Base-by-base conservation (phyloP, 1,140 invertebrate genomes). In the Drosophila virilis region DNA sequence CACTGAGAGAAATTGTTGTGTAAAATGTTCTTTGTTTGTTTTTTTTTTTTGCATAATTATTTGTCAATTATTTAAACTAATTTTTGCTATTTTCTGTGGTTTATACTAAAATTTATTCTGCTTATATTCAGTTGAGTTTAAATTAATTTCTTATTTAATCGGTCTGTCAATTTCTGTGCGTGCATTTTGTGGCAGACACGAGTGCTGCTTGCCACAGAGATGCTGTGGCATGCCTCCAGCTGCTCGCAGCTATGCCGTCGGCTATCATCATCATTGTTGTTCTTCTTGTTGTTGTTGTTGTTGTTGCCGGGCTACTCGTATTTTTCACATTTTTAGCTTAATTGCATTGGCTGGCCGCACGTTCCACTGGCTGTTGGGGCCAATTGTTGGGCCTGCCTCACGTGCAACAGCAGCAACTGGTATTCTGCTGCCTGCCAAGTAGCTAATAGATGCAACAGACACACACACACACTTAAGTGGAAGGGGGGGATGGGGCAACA, bases 321-420 rank as follows among this genome's bases (percentile, higher is more conserved):
- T 82, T 88, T 86, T 86, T 88, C 83, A 80, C 83, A 88, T 88
- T 89, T 88, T 83, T 89, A 83, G 77, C 79, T 79, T 88, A 89
- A 88, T 89, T 88, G 84, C 85, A 80, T 89, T 84, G 77, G 77
- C 80, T 80, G 79, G 82, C 78, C 69, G 84, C 84, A 89, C 77
- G 80, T 84, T 84, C 72, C 80, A 64, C 35, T 42, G 64, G 45
- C 54, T 51, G 57, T 46, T 40, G 37, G 61, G 75, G 59, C 54
- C 74, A 81, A 78, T 78, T 86, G 82, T 86, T 82, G 81, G 80
- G 61, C 66, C 75, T 86, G 62, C 58, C 68, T 70, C 54, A 61
- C 70, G 51, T 59, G 66, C 71, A 62, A 28, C 58, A 42, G n/a
- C 65, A 69, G 84, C 80, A 88, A 88, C 84, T 84, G 80, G 84